These are phyloP conservation scores for Drosophila dives DNA, from an alignment of 2,888 invertebrate species.

Conservation along the genomic window DNA sequence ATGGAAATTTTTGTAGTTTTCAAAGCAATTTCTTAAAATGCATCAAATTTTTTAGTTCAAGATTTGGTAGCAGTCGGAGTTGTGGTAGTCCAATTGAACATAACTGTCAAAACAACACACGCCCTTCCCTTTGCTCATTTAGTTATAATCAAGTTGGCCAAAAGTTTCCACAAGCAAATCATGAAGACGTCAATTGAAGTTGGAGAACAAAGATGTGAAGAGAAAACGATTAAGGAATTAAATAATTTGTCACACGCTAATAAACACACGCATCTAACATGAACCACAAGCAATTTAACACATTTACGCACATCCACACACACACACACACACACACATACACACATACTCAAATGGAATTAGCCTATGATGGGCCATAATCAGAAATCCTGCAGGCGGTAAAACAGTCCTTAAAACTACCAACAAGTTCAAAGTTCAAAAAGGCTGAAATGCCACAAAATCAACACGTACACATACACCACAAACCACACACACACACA, in stretches of 20 bases:
- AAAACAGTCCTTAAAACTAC: constrained; percentile 57
- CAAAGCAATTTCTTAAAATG: not conserved
- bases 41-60: not conserved
- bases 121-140: not conserved
- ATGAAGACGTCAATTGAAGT: constrained; percentile 36
- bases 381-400: constrained; percentile 41
- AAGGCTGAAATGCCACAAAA: constrained; percentile 77
- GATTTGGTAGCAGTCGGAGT: no score
- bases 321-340: constrained; percentile 15
- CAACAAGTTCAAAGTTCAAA: constrained; percentile 75
- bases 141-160: not conserved
- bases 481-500: constrained; percentile 66
- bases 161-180: constrained; percentile 27
- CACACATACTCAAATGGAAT: constrained; percentile 14
- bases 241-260: constrained; percentile 66
- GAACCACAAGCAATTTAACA: constrained; percentile 39
- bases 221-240: constrained; percentile 60
- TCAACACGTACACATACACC: constrained; percentile 64
- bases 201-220: constrained; percentile 23
- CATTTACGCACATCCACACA: constrained; percentile 13
- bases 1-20: not conserved
- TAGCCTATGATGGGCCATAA: constrained; percentile 61
- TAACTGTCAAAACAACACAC: no score
- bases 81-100: no score
- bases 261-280: constrained; percentile 31